Conservation (phyloP, 2,797 vertebrate species). For the Martes flavigula region DNA sequence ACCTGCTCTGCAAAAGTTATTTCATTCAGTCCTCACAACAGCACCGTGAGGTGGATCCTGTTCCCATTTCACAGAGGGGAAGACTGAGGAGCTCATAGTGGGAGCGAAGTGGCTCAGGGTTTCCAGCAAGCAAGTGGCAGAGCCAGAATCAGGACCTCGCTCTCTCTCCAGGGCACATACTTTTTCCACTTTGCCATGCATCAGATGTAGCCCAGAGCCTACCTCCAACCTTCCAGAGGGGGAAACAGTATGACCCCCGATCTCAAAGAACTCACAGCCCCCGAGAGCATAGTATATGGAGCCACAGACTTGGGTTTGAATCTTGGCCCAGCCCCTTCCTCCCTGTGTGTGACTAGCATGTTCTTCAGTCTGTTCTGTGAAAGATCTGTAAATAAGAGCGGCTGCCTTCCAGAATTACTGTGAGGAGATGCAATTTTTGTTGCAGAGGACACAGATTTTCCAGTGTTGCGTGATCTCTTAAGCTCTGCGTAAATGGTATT, state of each 20-base stretch:
- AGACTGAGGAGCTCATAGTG: not conserved
- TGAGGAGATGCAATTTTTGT: not conserved
- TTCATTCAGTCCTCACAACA: not conserved
- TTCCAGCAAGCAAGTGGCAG: not conserved
- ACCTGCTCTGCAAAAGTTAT: not conserved
- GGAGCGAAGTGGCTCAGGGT: not conserved
- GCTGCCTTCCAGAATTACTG: not conserved
- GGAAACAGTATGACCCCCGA: not conserved
- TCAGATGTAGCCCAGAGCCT: not conserved
- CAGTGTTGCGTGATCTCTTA: not conserved
- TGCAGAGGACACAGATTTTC: not conserved
- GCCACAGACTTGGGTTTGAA: not conserved
- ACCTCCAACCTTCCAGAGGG: not conserved
- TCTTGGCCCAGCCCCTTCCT: not conserved
- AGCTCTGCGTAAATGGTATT: not conserved
- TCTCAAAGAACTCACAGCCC: not conserved
- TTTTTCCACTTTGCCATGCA: not conserved
- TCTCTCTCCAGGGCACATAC: not conserved
- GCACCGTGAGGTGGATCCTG: not conserved
- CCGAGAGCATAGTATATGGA: not conserved
- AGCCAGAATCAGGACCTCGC: not conserved
- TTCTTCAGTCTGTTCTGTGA: not conserved
- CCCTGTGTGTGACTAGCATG: not conserved
- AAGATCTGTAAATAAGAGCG: not conserved
- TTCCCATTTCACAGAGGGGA: not conserved